A percentile compares a stretch with the other conserved stretches of the same genome.
These are phyloP conservation scores for Rhopalosiphum maidis DNA, from an alignment of 1,140 invertebrate genomes.

Conservation along the genomic window DNA sequence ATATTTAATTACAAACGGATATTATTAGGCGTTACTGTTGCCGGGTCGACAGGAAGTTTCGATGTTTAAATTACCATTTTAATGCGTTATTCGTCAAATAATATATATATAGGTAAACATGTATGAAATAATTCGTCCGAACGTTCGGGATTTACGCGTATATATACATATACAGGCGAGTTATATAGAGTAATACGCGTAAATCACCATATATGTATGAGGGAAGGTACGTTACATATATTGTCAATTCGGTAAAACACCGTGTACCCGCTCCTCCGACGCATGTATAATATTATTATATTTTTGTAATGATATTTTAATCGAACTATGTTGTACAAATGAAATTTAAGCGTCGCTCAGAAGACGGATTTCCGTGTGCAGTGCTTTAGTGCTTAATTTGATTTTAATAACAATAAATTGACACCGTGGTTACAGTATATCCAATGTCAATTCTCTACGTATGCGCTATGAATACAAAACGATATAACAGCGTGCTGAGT, in stretches of 20 bases:
- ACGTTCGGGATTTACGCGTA: neutral
- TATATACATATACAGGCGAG: neutral
- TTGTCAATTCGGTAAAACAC: neutral
- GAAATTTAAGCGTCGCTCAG: neutral
- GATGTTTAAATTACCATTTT: slow-evolving; percentile 42
- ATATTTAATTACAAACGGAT: slow-evolving; percentile 49
- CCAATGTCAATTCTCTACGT: neutral
- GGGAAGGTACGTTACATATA: too few species aligned
- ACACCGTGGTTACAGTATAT: neutral
- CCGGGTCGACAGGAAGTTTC: slow-evolving; percentile 30
- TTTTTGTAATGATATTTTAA: neutral
- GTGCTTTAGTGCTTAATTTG: neutral
- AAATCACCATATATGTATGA: neutral
- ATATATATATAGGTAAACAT: neutral
- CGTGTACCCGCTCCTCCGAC: neutral
- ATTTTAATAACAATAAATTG: neutral
- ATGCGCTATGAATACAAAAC: neutral
- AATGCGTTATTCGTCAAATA: neutral
- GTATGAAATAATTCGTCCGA: neutral
- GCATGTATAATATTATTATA: neutral
- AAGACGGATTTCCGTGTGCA: neutral
- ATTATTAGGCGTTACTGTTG: slow-evolving; percentile 43
- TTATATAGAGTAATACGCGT: neutral
- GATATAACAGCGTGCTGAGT: too few species aligned
- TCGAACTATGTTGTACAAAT: neutral